phyloP scores from a whole-genome alignment of 2,888 invertebrate species.

The Callosobruchus maculatus region DNA sequence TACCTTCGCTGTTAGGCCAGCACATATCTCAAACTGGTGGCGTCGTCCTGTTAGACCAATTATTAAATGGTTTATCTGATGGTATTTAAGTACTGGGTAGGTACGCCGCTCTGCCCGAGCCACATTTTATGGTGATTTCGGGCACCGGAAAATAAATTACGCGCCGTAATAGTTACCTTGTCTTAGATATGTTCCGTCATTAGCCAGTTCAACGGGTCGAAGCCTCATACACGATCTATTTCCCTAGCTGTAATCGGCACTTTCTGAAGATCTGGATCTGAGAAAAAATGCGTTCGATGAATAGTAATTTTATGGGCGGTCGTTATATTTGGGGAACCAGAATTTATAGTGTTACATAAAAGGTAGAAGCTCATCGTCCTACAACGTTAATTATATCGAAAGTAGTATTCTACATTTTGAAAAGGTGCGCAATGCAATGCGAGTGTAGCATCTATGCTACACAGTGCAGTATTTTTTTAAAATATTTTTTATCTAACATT shows the following conservation, averaged over 20 bases:
- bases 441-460: too few relatives aligned
- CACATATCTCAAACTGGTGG: neutral
- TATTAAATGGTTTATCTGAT: conserved; percentile 39
- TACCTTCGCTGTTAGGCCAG: neutral
- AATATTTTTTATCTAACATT: too few relatives aligned
- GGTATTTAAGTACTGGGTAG: conserved; percentile 27
- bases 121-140: neutral
- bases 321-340: neutral
- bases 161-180: neutral
- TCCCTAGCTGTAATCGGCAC: neutral
- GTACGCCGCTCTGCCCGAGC: conserved; percentile 9
- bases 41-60: conserved; percentile 34
- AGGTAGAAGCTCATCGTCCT: too few relatives aligned
- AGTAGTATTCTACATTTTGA: too few relatives aligned
- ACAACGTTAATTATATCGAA: too few relatives aligned
- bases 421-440: too few relatives aligned
- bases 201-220: neutral
- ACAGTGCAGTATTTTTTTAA: too few relatives aligned
- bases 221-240: neutral
- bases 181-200: neutral
- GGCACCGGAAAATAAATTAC: neutral
- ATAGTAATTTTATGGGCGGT: neutral
- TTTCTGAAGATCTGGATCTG: neutral
- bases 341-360: neutral
- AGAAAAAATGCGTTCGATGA: neutral